Conservation (phyloP, 2,888 invertebrate genomes). For the Blastobasis lacticolella region DNA sequence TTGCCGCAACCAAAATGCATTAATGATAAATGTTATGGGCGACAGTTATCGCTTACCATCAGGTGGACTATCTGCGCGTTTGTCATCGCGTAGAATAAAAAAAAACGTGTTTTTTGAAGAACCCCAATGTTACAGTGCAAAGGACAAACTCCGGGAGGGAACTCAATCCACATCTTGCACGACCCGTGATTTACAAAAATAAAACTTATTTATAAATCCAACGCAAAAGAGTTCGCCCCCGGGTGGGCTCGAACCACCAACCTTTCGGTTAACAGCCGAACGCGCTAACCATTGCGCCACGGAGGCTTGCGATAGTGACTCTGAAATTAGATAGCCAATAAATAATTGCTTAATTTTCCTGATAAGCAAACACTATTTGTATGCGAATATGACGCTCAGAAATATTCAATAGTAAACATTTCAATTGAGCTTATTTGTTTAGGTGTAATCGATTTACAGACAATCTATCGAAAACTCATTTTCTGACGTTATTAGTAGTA, state of each 20-base stretch:
- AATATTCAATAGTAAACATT: background rate
- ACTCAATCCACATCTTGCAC: background rate
- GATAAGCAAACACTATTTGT: too few relatives aligned
- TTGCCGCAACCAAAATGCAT: too few relatives aligned
- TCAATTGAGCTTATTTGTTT: background rate
- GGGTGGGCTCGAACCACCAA: conserved; percentile 99
- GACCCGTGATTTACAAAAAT: background rate
- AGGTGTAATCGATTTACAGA: too few relatives aligned
- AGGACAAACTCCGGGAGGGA: background rate
- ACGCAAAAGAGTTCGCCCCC: conserved; percentile 80
- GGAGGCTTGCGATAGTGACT: conserved; percentile 12
- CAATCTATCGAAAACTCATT: too few relatives aligned
- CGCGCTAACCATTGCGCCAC: conserved; percentile 25
- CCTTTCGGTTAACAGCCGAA: conserved; percentile 99
- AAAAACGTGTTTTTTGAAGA: too few relatives aligned
- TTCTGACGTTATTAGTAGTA: too few relatives aligned
- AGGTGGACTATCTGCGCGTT: too few relatives aligned
- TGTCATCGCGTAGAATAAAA: too few relatives aligned
- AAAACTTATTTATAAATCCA: background rate
- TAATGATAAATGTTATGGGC: background rate
- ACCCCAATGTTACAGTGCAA: too few relatives aligned
- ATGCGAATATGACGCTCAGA: too few relatives aligned
- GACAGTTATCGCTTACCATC: too few relatives aligned
- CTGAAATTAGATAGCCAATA: background rate
- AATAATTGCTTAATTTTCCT: too few relatives aligned